phyloP scores from a whole-genome alignment of 2,113 vertebrate species.

The Cranoglanis bouderius region DNA sequence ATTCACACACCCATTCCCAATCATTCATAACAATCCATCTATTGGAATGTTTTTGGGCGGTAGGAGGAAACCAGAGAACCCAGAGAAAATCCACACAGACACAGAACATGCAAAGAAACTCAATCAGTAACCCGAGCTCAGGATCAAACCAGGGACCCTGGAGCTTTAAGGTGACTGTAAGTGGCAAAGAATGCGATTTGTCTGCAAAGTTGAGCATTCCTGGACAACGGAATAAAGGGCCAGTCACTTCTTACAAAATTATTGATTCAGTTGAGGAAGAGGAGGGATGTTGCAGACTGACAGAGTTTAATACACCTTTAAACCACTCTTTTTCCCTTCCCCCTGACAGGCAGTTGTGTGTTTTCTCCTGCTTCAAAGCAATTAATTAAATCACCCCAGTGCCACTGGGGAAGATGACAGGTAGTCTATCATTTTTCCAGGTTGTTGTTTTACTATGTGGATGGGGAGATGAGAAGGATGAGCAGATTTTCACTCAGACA shows the following conservation, averaged over 20 bases:
- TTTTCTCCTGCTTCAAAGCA: constrained; percentile 44
- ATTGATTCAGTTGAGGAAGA: not conserved
- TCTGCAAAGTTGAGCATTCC: constrained; percentile 53
- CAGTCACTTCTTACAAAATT: constrained; percentile 19
- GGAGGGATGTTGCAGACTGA: not conserved
- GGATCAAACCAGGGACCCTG: not conserved
- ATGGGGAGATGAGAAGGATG: constrained; percentile 18
- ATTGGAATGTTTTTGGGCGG: not conserved
- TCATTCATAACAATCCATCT: not conserved
- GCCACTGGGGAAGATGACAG: constrained; percentile 49
- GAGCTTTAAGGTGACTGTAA: not conserved
- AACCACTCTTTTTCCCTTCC: constrained; percentile 38
- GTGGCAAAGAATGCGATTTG: constrained; percentile 62
- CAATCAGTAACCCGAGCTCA: not conserved
- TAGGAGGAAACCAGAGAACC: not conserved
- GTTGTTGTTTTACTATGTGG: constrained; percentile 15
- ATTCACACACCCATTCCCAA: not conserved
- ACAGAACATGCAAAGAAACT: not conserved
- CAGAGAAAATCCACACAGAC: not conserved
- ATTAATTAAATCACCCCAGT: constrained; percentile 61
- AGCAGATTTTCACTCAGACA: constrained; percentile 34
- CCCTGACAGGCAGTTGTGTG: constrained; percentile 27
- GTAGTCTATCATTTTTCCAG: constrained; percentile 49
- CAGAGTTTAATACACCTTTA: constrained; percentile 2
- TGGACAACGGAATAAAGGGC: constrained; percentile 11